Evolutionary conservation across 2,113 vertebrate genomes (phyloP), one percentile per base, ranked within the genome.

Genomic region (Bubo scandiacus): DNA sequence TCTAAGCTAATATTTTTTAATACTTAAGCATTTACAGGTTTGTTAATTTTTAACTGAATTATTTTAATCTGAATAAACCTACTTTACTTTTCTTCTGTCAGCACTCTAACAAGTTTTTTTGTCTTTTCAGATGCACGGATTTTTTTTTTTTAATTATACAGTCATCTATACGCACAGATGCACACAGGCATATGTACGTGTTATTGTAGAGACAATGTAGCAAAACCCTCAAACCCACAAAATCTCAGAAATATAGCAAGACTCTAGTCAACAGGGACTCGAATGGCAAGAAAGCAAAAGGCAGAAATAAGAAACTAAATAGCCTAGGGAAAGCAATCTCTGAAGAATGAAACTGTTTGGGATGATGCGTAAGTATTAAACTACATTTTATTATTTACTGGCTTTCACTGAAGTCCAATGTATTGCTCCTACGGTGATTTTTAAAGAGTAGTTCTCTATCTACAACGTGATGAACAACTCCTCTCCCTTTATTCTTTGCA

Each of bases 181-280:
- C 16, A 65, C 16, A 57, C 8, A 88, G n/a, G 8, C 13, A 52
- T 30, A 70, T 0, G 1, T 27, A 59, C 12, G 5, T 14, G 26
- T 29, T 42, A 29, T 2, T 78, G 14, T 18, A 85, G 17, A 73
- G 20, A 72, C 4, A 67, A 81, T 2, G 12, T 36, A 65, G 45
- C 13, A 83, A 47, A 66, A 18, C 3, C 43, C 8, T 21, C 22
- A 78, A 73, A 25, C 3, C 32, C 23, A 47, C 27, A 61, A 80
- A 90, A 45, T 9, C 49, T 54, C 55, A 51, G 51, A 91, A 81
- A 88, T 34, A 12, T 2, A 81, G 15, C 52, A 65, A 66, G 34
- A 65, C 27, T 81, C 25, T 63, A 86, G 30, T 82, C 12, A 93
- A 77, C 5, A 80, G 5, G 10, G 42, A 73, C 21, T 34, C 70